Base-by-base conservation (phyloP, 2,113 vertebrate genomes). In the Nyctereutes procyonoides region DNA sequence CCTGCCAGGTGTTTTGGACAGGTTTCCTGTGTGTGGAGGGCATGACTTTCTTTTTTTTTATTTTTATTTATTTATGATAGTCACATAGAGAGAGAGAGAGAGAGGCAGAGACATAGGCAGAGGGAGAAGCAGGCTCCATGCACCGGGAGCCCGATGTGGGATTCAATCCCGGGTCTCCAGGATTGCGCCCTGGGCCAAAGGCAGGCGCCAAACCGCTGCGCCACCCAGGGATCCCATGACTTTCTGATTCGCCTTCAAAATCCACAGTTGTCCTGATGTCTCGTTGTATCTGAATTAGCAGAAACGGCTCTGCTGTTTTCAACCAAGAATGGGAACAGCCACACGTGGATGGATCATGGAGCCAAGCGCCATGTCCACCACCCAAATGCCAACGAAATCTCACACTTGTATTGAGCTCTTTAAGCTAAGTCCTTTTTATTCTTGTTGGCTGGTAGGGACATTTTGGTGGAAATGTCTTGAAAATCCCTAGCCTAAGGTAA, bases 391-490 rank as follows among this genome's bases (percentile, higher is more conserved):
- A 51, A 20, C 63, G 58, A 74, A 76, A 82, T 76, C 55, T 92
- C 74, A 83, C 12, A 55, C 48, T 26, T 17, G 0, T 28, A n/a
- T n/a, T 1, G 28, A 30, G 30, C 19, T 76, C 12, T 62, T 85
- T 4, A 51, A 53, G 38, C 35, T 71, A 53, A 85, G 8, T 1
- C 32, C 3, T 32, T 56, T 74, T 53, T 65, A 14, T 30, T 67
- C 32, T 76, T 73, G 56, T 88, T 51, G 8, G 19, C 63, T 62
- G 12, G 69, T 53, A 85, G 26, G 79, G 14, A 11, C 14, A 90
- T 83, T 94, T 96, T 92, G 63, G 48, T 67, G 38, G 53, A 63
- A 71, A 62, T 2, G 53, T 79, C 73, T 91, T 73, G n/a, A 90
- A 97, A 80, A 89, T 55, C 80, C 12, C 55, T 82, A 87, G 16